phyloP scores from a whole-genome alignment of 2,797 vertebrate genomes.

The Sebastes melanostomus region DNA sequence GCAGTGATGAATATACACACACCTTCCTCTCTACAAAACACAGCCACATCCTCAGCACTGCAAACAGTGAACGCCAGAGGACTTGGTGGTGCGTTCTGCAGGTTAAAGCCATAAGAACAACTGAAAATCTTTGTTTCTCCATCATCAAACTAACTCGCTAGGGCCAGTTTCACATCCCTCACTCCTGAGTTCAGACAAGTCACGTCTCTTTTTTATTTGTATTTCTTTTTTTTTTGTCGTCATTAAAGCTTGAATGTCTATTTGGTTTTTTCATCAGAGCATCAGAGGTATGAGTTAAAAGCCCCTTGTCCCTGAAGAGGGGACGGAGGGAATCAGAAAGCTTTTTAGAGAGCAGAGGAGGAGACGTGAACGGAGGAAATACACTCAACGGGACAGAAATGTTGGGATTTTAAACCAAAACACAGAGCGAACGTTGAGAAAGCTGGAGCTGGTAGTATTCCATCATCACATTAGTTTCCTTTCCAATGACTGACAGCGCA shows the following conservation, averaged over 20 bases:
- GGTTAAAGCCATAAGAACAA: conserved; percentile 66
- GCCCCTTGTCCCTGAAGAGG: conserved; percentile 27
- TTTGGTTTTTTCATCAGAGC: conserved; percentile 82
- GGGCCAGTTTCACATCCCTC: conserved; percentile 57
- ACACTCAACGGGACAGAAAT: neutral
- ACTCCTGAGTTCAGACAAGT: conserved; percentile 76
- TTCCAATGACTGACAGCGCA: neutral
- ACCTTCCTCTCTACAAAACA: conserved; percentile 27
- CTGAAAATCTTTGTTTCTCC: conserved; percentile 40
- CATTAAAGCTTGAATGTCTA: conserved; percentile 79
- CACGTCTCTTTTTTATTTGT: conserved; percentile 23
- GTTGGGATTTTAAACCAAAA: neutral
- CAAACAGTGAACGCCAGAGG: neutral
- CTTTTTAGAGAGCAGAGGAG: conserved; percentile 46
- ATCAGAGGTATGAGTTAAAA: conserved; percentile 77
- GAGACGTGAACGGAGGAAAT: conserved; percentile 43
- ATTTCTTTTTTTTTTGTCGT: conserved; percentile 9
- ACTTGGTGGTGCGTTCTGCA: neutral
- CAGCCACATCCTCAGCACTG: conserved; percentile 8
- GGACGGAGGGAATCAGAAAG: conserved; percentile 49
- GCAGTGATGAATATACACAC: conserved; percentile 43
- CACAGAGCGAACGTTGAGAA: neutral
- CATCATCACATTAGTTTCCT: neutral
- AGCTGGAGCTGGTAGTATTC: neutral
- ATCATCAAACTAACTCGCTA: conserved; percentile 21